These are phyloP conservation scores for Cardinalis cardinalis DNA, from an alignment of 2,113 vertebrate species.

Conservation along the genomic window DNA sequence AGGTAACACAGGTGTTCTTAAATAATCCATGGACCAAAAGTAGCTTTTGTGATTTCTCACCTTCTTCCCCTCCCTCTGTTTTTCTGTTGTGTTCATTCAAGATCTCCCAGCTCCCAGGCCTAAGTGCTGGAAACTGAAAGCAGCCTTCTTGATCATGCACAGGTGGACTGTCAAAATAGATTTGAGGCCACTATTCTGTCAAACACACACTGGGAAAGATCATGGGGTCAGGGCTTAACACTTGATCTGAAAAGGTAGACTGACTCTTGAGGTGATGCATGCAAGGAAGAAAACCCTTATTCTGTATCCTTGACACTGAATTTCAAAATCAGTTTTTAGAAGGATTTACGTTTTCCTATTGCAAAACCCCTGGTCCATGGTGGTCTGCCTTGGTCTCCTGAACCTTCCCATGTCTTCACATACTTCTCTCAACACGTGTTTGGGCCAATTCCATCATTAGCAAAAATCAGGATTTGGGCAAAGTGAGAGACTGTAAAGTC, in stretches of 20 bases:
- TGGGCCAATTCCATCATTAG: neutral
- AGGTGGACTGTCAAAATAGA: neutral
- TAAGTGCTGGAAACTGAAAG: neutral
- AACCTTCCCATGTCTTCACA: neutral
- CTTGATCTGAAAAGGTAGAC: neutral
- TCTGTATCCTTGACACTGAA: neutral
- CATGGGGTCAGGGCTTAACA: neutral
- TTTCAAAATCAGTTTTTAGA: neutral
- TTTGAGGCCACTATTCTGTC: neutral
- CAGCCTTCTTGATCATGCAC: neutral
- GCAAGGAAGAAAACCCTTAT: neutral
- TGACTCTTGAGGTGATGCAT: neutral
- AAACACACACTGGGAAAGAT: neutral
- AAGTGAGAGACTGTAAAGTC: neutral
- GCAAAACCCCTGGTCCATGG: neutral
- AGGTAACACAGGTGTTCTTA: neutral
- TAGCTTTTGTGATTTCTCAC: neutral
- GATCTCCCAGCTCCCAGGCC: neutral
- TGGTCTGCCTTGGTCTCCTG: neutral
- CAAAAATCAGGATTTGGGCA: neutral
- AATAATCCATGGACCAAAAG: neutral
- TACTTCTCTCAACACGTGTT: neutral
- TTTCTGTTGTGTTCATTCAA: neutral
- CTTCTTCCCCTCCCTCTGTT: neutral
- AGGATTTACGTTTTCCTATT: neutral